A percentile compares a stretch with the other conserved stretches of the same genome.
Evolutionary conservation across 2,888 invertebrate species (phyloP).

Genomic region (Odontocolon sp.): DNA sequence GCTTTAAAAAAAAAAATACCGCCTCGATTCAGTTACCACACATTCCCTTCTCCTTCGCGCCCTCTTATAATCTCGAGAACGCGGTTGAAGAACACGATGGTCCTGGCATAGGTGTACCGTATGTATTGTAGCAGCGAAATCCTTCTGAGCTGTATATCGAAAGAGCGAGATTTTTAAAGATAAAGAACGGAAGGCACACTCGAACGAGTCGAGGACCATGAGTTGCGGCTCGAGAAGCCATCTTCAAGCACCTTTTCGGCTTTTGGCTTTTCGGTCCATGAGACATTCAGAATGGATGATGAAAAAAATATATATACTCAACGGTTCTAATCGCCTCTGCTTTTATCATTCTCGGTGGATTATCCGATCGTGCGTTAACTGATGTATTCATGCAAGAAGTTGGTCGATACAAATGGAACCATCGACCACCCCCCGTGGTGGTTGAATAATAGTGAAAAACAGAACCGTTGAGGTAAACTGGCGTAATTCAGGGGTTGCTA

Average conservation of each 20-base stretch:
- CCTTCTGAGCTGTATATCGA: constrained; percentile 3
- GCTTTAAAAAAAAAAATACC: background rate
- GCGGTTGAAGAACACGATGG: background rate
- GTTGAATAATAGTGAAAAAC: constrained; percentile 21
- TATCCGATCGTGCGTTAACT: constrained; percentile 55
- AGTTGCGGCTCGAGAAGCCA: constrained; percentile 41
- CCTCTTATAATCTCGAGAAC: background rate
- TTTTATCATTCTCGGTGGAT: too few species aligned
- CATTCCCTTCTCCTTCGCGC: background rate
- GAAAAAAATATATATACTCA: constrained; percentile 32
- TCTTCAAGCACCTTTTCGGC: constrained; percentile 58
- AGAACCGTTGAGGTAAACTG: constrained; percentile 18
- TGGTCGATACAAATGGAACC: background rate
- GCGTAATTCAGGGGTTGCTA: constrained; percentile 35
- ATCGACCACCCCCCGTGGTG: constrained; percentile 7
- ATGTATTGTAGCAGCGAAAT: constrained; percentile 5
- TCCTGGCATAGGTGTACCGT: too few species aligned
- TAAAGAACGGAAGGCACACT: constrained; percentile 47
- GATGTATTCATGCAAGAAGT: constrained; percentile 27
- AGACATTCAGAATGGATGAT: constrained; percentile 41
- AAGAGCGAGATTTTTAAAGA: constrained; percentile 50
- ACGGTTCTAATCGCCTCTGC: constrained; percentile 52
- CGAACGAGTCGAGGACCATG: constrained; percentile 52
- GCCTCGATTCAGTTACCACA: background rate
- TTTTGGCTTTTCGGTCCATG: constrained; percentile 54